Percentiles rank a stretch among this genome's conserved stretches.
Evolutionary conservation across 2,113 vertebrate genomes (phyloP).

Genomic region (Galeopterus variegatus): DNA sequence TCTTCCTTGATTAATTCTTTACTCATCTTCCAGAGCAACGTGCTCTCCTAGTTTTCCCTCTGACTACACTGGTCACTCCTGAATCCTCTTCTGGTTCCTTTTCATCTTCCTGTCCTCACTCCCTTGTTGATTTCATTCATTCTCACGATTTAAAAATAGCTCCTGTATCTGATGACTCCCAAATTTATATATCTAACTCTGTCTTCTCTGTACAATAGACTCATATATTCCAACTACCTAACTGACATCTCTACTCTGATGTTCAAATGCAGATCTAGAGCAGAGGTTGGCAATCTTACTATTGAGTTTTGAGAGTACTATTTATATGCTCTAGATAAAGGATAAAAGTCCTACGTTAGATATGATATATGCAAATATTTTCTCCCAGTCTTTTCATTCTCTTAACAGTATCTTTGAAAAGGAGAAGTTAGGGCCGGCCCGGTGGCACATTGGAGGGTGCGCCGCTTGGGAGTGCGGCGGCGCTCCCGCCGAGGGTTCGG

Average conservation of each 20-base stretch:
- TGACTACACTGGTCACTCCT: not conserved
- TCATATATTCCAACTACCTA: not conserved
- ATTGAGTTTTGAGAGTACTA: not conserved
- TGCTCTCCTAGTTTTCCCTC: conserved; percentile 11
- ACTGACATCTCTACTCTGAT: not conserved
- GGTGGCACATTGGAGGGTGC: too few relatives aligned
- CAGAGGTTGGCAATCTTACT: not conserved
- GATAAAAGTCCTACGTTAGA: conserved; percentile 5
- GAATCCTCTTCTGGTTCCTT: conserved; percentile 27
- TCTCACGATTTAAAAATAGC: conserved; percentile 14
- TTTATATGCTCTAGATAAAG: not conserved
- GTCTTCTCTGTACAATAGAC: not conserved
- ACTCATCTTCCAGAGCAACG: conserved; percentile 17
- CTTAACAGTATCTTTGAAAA: conserved; percentile 10
- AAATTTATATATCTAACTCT: not conserved
- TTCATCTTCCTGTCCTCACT: not conserved
- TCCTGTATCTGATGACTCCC: not conserved
- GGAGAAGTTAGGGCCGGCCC: too few relatives aligned
- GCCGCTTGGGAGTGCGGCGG: too few relatives aligned
- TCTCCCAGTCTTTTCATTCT: conserved; percentile 24
- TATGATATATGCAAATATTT: conserved; percentile 39
- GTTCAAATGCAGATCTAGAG: not conserved
- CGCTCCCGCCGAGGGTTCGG: too few relatives aligned
- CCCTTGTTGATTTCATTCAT: not conserved
- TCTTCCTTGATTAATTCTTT: conserved; percentile 9